Evolutionary conservation across 2,888 invertebrate genomes (phyloP).

Genomic region (Synanthedon tipuliformis): DNA sequence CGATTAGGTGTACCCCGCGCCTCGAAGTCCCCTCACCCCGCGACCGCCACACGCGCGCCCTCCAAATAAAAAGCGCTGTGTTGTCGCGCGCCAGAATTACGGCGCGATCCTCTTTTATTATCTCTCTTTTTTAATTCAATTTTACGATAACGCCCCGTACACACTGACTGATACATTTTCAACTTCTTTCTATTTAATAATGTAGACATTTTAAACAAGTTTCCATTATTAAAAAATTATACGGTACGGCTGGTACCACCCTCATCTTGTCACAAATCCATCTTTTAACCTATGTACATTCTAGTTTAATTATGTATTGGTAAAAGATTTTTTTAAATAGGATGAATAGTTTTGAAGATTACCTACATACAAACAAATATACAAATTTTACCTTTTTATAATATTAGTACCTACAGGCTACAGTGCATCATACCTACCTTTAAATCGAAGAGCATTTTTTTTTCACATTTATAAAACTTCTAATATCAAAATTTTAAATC

Average conservation of each 20-base stretch:
- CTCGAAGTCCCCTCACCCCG: conserved; percentile 14
- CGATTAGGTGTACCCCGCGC: conserved; percentile 35
- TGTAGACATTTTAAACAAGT: background rate
- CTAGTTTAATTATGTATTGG: no score
- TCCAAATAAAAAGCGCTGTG: conserved; percentile 62
- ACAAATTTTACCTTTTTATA: no score
- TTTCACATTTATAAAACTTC: background rate
- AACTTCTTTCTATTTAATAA: background rate
- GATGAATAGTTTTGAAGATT: no score
- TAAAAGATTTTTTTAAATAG: no score
- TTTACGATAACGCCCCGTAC: conserved; percentile 56
- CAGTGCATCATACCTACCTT: no score
- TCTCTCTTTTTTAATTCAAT: conserved; percentile 65
- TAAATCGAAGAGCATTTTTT: no score
- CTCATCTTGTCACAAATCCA: no score
- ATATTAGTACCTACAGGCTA: no score
- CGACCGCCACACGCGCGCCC: conserved; percentile 48
- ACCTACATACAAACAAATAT: no score
- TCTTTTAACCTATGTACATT: no score
- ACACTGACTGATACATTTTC: conserved; percentile 18
- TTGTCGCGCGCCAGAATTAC: conserved; percentile 69
- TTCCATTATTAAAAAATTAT: no score
- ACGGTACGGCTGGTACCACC: no score
- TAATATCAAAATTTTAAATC: background rate
- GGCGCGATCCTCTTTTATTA: conserved; percentile 62